Conservation (phyloP, 2,888 invertebrate species). For the Nephrotoma appendiculata region DNA sequence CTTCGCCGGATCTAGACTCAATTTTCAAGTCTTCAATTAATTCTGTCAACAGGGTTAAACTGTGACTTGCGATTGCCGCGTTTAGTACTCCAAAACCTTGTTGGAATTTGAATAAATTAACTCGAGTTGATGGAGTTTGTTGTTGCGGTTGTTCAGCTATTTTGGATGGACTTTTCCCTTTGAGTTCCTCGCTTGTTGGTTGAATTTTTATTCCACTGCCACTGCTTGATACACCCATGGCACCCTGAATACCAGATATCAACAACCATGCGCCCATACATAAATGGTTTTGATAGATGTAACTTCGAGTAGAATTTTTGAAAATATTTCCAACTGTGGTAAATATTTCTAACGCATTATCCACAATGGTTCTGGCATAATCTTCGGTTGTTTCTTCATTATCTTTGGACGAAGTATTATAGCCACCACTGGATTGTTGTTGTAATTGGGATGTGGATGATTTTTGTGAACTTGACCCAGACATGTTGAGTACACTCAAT, state of each 20-base stretch:
- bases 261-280: slow-evolving; percentile 80
- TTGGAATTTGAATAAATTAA: slow-evolving; percentile 56
- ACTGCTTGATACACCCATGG: slow-evolving; percentile 52
- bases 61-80: slow-evolving; percentile 75
- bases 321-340: slow-evolving; percentile 66
- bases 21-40: slow-evolving; percentile 31
- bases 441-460: slow-evolving; percentile 25
- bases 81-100: slow-evolving; percentile 82
- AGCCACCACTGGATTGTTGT: slow-evolving; percentile 16
- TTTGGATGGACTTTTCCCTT: slow-evolving; percentile 25
- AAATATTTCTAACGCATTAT: slow-evolving; percentile 77
- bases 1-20: slow-evolving; percentile 25
- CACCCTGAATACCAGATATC: slow-evolving; percentile 73
- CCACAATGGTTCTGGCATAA: slow-evolving; percentile 68
- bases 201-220: slow-evolving; percentile 34
- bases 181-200: slow-evolving; percentile 19
- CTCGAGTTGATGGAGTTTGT: slow-evolving; percentile 37
- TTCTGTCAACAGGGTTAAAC: slow-evolving; percentile 47
- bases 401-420: slow-evolving; percentile 22
- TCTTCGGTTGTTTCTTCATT: slow-evolving; percentile 71
- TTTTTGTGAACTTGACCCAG: slow-evolving; percentile 42
- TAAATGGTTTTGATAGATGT: slow-evolving; percentile 80
- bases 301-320: slow-evolving; percentile 67
- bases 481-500: slow-evolving; percentile 42
- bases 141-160: slow-evolving; percentile 41